phyloP scores from a whole-genome alignment of 2,888 invertebrate genomes.

The Idaea straminata region DNA sequence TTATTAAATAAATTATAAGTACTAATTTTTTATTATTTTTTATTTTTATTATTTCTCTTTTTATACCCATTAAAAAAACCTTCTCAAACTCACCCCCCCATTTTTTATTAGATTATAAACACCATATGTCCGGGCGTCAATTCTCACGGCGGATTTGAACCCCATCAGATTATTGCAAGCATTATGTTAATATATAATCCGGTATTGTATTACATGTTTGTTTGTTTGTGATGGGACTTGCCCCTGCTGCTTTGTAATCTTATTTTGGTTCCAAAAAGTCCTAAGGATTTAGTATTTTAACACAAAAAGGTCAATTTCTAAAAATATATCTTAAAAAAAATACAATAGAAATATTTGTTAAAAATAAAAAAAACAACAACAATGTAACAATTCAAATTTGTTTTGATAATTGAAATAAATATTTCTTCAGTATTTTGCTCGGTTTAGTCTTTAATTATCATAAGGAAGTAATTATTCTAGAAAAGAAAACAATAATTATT shows the following conservation, averaged over 20 bases:
- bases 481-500: too few species aligned
- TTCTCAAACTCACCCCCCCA: neutral
- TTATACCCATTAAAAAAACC: neutral
- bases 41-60: neutral
- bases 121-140: constrained; percentile 9
- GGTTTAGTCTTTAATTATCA: too few species aligned
- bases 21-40: too few species aligned
- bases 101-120: neutral
- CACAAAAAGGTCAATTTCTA: neutral
- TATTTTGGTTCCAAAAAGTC: neutral
- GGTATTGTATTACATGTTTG: constrained; percentile 12
- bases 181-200: constrained; percentile 39
- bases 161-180: constrained; percentile 31
- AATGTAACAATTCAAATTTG: too few species aligned
- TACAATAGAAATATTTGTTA: too few species aligned
- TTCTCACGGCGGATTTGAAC: constrained; percentile 28
- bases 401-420: too few species aligned
- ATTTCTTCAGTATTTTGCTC: too few species aligned
- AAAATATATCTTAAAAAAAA: too few species aligned
- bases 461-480: too few species aligned
- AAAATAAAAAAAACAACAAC: too few species aligned
- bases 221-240: neutral
- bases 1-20: too few species aligned
- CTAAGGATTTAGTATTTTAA: neutral
- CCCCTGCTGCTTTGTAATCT: neutral